These are phyloP conservation scores for Xyliphius kryptos DNA, from an alignment of 2,113 vertebrate species.

Conservation along the genomic window DNA sequence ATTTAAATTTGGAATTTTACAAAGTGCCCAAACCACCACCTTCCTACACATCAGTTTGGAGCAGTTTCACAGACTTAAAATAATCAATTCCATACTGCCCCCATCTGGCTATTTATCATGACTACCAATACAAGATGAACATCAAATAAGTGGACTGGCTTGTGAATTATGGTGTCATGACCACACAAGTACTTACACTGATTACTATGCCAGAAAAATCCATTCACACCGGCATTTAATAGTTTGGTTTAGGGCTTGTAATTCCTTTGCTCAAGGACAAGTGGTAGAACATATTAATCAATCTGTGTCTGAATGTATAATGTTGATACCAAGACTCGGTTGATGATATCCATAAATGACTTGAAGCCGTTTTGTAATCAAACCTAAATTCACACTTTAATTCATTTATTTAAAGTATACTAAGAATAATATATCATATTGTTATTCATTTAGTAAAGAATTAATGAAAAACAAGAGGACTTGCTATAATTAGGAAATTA, in stretches of 20 bases:
- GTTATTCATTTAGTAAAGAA: no score
- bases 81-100: slow-evolving; percentile 21
- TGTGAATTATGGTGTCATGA: slow-evolving; percentile 18
- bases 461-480: no score
- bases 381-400: no score
- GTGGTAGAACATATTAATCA: not conserved
- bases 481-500: no score
- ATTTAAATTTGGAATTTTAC: no score
- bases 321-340: not conserved
- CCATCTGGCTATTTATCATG: slow-evolving; percentile 23
- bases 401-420: no score
- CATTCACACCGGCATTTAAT: not conserved
- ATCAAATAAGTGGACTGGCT: slow-evolving; percentile 4
- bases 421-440: no score
- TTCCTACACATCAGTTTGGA: no score
- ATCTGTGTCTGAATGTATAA: not conserved
- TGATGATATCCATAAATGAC: no score
- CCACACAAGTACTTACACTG: slow-evolving; percentile 22
- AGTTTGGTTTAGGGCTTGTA: not conserved
- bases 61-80: not conserved
- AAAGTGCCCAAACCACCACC: no score
- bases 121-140: not conserved
- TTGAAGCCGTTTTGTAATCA: no score
- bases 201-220: slow-evolving; percentile 22
- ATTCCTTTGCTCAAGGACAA: not conserved